phyloP scores from a whole-genome alignment of 2,797 vertebrate genomes.

The Arrhamphus sclerolepis region DNA sequence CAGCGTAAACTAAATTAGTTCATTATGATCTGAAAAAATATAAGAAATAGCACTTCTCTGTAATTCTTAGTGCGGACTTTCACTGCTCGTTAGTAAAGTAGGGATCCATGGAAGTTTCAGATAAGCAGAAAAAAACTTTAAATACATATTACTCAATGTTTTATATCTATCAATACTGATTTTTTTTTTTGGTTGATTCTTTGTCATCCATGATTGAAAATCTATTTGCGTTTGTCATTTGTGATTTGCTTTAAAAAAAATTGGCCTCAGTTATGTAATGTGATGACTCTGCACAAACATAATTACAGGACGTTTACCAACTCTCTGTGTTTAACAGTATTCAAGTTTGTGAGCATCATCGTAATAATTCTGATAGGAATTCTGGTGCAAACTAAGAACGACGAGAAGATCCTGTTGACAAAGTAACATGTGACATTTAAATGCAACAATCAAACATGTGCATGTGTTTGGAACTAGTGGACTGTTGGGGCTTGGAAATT shows the following conservation, averaged over 20 bases:
- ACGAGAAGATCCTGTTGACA: not conserved
- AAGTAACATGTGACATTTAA: too few relatives aligned
- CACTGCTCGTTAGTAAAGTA: not conserved
- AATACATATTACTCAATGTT: not conserved
- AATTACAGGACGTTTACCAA: too few relatives aligned
- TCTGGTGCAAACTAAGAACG: not conserved
- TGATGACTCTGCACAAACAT: too few relatives aligned
- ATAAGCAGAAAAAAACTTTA: not conserved
- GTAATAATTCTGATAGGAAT: not conserved
- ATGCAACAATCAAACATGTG: too few relatives aligned
- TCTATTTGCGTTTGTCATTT: not conserved
- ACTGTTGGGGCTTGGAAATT: too few relatives aligned
- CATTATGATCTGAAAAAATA: conserved; percentile 32
- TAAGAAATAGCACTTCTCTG: conserved; percentile 1
- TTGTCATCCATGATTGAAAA: not conserved
- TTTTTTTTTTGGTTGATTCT: too few relatives aligned
- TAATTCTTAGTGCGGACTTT: conserved; percentile 16
- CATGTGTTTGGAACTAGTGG: too few relatives aligned
- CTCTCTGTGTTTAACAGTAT: too few relatives aligned
- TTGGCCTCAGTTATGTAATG: too few relatives aligned
- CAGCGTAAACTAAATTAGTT: conserved; percentile 31
- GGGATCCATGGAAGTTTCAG: not conserved
- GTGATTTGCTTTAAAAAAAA: too few relatives aligned
- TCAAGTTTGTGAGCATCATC: not conserved
- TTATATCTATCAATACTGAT: not conserved